phyloP scores from a whole-genome alignment of 2,888 invertebrate species.

The Stenodema calcarata region DNA sequence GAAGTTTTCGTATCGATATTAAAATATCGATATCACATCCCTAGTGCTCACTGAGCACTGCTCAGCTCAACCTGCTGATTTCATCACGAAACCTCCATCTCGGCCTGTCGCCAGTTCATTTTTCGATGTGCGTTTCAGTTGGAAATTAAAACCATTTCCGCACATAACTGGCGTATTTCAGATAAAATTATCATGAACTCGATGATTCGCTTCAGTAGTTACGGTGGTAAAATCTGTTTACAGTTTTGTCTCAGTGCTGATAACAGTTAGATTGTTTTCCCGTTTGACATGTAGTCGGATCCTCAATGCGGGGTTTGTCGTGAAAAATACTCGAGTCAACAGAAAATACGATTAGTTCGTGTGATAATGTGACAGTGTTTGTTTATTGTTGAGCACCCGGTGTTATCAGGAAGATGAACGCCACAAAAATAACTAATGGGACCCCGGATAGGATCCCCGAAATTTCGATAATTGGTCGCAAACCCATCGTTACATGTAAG shows the following conservation, averaged over 20 bases:
- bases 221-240: not conserved
- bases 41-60: no score
- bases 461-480: conserved; percentile 70
- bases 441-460: conserved; percentile 49
- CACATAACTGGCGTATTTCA: not conserved
- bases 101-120: not conserved
- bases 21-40: no score
- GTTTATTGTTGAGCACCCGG: not conserved
- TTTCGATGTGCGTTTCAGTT: not conserved
- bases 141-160: not conserved
- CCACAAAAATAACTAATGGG: conserved; percentile 50
- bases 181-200: not conserved
- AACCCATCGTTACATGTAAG: conserved; percentile 79
- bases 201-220: not conserved
- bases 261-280: not conserved
- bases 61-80: not conserved
- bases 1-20: no score
- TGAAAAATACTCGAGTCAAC: not conserved
- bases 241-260: not conserved
- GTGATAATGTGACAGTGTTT: conserved; percentile 1
- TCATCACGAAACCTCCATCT: not conserved
- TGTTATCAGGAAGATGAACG: conserved; percentile 38
- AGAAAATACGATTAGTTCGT: not conserved
- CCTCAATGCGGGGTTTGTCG: not conserved
- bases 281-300: not conserved